Base-by-base conservation (phyloP, 1,140 invertebrate species). In the Ostrea edulis region DNA sequence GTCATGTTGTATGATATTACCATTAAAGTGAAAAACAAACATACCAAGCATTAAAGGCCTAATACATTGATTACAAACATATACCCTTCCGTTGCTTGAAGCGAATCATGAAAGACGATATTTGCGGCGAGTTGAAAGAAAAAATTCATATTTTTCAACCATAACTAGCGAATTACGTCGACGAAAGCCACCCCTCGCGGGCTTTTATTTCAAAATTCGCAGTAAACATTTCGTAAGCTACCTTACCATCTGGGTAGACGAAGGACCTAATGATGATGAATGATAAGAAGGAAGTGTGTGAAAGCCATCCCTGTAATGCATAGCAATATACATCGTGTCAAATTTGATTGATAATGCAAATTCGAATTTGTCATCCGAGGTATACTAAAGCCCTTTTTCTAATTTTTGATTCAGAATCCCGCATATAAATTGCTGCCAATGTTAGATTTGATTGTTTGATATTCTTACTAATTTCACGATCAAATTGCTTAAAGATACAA, bases 301-400 rank as follows among this genome's bases (percentile, higher is more conserved):
- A 11, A 29, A 77, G 68, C 68, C 68, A 77, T 35, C 68, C 68
- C 68, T 29, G 29, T 29, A 77, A 29, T 17, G 68, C 11, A 29
- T 77, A 77, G 68, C 29, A 77, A 77, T 77, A 35, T 77, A 77
- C 25, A 25, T 14, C 22, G 68, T 77, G 68, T 77, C 68, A 77
- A 77, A 77, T 77, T 77, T 77, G 68, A 77, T 77, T 77, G 68
- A 77, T 77, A 77, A 77, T 77, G 68, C 68, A 77, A 77, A 77
- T 77, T 77, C 68, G 68, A 77, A 77, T 77, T 77, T 77, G 68
- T 77, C 68, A 77, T 77, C 68, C 68, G 68, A 77, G 22, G 68
- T 77, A 77, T 77, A 77, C 68, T 29, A 77, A 77, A 77, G 68
- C 68, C 68, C 2, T 29, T 20, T 62, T 77, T 77, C 68, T 77